These are phyloP conservation scores for Epistrophe eligans DNA, from an alignment of 2,888 invertebrate genomes.

Conservation along the genomic window DNA sequence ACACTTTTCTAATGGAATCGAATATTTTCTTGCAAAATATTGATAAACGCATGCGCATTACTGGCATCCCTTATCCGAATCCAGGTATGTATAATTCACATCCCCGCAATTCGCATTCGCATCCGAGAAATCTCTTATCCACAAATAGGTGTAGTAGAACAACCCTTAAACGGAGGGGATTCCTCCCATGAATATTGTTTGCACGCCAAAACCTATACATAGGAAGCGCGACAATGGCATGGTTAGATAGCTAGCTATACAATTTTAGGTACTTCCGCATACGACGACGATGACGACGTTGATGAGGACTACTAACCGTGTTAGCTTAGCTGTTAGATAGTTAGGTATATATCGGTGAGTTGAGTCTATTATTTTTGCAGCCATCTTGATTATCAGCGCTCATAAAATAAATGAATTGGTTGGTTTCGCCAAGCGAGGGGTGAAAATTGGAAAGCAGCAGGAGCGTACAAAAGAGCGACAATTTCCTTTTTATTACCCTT, in stretches of 20 bases:
- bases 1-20: slow-evolving; percentile 33
- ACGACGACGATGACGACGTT: too few relatives aligned
- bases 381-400: slow-evolving; percentile 76
- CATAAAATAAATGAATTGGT: slow-evolving; percentile 76
- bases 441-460: slow-evolving; percentile 14
- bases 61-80: neutral
- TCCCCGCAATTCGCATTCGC: neutral
- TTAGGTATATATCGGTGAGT: neutral
- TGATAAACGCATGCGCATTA: slow-evolving; percentile 66
- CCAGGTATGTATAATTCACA: neutral
- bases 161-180: slow-evolving; percentile 55
- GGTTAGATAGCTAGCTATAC: slow-evolving; percentile 5
- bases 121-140: slow-evolving; percentile 31
- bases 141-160: neutral
- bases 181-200: slow-evolving; percentile 49
- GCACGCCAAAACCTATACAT: slow-evolving; percentile 13
- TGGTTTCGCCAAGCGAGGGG: slow-evolving; percentile 32
- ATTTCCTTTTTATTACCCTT: slow-evolving; percentile 75
- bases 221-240: slow-evolving; percentile 50
- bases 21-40: slow-evolving; percentile 60
- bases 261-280: slow-evolving; percentile 14
- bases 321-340: too few relatives aligned
- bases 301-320: neutral
- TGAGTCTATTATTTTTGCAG: slow-evolving; percentile 71
- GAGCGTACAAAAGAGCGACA: slow-evolving; percentile 66